Percentiles rank a stretch among this genome's conserved stretches.
Conservation (phyloP, 1,140 invertebrate species). For the Monochamus saltuarius region DNA sequence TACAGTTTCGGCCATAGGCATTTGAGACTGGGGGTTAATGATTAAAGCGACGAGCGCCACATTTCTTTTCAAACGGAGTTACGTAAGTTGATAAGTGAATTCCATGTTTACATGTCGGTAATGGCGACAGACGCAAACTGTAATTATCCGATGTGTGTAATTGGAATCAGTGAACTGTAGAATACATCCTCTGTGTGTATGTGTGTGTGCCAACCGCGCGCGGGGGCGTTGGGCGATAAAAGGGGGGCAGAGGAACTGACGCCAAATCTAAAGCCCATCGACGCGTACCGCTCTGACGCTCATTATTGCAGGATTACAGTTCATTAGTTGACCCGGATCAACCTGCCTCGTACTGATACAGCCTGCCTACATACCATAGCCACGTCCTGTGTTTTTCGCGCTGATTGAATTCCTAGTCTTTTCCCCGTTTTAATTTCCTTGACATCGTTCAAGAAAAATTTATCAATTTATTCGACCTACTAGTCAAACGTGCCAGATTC, state of each 20-base stretch:
- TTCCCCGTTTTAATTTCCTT: no score
- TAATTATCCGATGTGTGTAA: slow-evolving; percentile 36
- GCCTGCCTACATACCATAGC: slow-evolving; percentile 12
- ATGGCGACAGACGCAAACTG: slow-evolving; percentile 28
- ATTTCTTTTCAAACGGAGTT: no score
- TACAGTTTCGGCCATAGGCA: no score
- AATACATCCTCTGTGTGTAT: slow-evolving; percentile 20
- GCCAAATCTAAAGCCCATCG: slow-evolving; percentile 42
- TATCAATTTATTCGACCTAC: no score
- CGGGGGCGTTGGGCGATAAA: slow-evolving; percentile 19
- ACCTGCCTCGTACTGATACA: slow-evolving; percentile 33
- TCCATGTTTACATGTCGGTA: slow-evolving; percentile 21
- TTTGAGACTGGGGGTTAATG: no score
- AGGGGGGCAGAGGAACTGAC: slow-evolving; percentile 29
- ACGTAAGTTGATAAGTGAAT: no score
- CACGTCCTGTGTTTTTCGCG: not conserved
- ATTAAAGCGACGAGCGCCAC: no score
- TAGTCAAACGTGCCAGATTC: no score
- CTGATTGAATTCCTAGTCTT: no score
- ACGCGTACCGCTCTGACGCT: slow-evolving; percentile 42
- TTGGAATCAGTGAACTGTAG: slow-evolving; percentile 31
- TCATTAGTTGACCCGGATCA: slow-evolving; percentile 55
- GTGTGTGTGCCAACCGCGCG: slow-evolving; percentile 17
- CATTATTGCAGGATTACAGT: slow-evolving; percentile 58
- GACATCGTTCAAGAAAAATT: no score